phyloP scores from a whole-genome alignment of 2,113 vertebrate species.

The Turnix velox region DNA sequence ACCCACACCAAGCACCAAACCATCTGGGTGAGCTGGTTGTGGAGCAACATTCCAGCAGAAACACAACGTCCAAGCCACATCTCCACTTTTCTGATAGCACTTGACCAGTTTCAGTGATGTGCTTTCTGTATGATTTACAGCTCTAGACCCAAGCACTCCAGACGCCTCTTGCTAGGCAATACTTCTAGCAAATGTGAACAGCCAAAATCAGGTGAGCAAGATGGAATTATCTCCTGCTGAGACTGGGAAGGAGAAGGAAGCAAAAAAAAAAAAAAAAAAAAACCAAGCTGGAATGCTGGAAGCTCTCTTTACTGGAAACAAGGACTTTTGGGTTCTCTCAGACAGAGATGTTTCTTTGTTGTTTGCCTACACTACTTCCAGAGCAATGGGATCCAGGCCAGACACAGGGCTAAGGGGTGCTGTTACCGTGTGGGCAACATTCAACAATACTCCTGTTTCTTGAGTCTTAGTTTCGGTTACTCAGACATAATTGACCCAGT shows the following conservation, averaged over 20 bases:
- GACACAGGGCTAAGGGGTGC: not conserved
- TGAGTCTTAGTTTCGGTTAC: not conserved
- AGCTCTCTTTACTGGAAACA: not conserved
- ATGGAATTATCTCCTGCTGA: not conserved
- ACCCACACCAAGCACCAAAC: not conserved
- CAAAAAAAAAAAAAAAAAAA: not conserved
- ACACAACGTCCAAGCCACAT: not conserved
- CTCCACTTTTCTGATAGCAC: not conserved
- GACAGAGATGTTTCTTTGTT: not conserved
- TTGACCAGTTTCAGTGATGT: not conserved
- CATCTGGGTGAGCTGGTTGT: not conserved
- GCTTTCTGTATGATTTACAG: not conserved
- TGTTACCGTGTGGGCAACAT: accelerated
- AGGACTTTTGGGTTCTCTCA: not conserved
- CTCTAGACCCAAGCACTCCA: not conserved
- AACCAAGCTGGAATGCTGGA: not conserved
- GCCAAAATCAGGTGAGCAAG: not conserved
- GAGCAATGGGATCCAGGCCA: accelerated
- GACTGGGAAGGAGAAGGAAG: not conserved
- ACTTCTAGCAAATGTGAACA: not conserved
- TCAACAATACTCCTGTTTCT: not conserved
- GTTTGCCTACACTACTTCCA: not conserved
- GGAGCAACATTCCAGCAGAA: conserved; percentile 28
- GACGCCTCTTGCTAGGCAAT: not conserved
- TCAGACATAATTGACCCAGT: not conserved